phyloP scores from a whole-genome alignment of 37 sponge, comb jelly and placozoan species.

The Chondrilla cf. caribensis region DNA sequence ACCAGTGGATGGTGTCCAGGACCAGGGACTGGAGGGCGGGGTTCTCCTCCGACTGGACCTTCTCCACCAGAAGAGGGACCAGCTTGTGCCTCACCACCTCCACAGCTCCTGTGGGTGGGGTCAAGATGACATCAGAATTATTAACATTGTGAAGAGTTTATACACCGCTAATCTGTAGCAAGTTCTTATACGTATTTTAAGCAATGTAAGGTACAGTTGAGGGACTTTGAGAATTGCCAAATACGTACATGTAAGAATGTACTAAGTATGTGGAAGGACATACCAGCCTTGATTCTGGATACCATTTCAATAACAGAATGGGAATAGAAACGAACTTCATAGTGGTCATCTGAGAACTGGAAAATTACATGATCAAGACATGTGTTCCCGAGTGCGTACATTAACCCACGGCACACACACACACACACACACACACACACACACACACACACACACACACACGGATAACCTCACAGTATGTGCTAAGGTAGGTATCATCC shows the following conservation, averaged over 20 bases:
- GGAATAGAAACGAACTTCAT: conserved; percentile 7
- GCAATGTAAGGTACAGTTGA: too few species aligned
- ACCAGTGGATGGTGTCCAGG: conserved; percentile 88
- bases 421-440: conserved; percentile 11
- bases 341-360: conserved; percentile 28
- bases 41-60: conserved; percentile 38
- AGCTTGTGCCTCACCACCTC: conserved; percentile 7
- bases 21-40: conserved; percentile 50
- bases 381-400: too few species aligned
- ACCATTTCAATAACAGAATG: conserved; percentile 13
- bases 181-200: too few species aligned
- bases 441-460: conserved; percentile 15
- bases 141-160: background rate
- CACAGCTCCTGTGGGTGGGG: conserved; percentile 12
- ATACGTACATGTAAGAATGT: background rate
- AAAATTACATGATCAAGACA: too few species aligned
- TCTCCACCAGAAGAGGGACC: conserved; percentile 44
- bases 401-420: too few species aligned
- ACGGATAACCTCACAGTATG: background rate
- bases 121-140: background rate
- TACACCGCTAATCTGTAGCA: too few species aligned
- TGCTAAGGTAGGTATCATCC: conserved; percentile 16
- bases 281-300: conserved; percentile 7
- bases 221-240: too few species aligned
- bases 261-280: background rate